These are phyloP conservation scores for Channa maculata DNA, from an alignment of 2,113 vertebrate species.

Conservation along the genomic window DNA sequence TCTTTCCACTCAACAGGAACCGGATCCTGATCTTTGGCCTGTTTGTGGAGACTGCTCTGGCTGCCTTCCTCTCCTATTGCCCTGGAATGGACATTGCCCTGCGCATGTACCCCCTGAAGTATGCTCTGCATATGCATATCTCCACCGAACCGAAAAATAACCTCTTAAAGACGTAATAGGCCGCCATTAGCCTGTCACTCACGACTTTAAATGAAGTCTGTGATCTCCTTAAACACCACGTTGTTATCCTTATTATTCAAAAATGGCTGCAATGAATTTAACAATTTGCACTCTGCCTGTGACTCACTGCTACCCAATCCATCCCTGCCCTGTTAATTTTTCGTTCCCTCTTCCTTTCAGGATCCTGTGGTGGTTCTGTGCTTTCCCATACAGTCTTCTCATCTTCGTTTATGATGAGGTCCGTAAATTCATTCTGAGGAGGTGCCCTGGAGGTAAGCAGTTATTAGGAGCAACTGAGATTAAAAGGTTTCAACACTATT, in stretches of 20 bases:
- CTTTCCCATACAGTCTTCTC: slow-evolving; percentile 84
- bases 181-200: slow-evolving; percentile 62
- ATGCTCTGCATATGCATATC: slow-evolving; percentile 59
- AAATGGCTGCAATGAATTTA: slow-evolving; percentile 55
- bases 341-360: slow-evolving; percentile 50
- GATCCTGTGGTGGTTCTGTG: slow-evolving; percentile 85
- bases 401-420: slow-evolving; percentile 88
- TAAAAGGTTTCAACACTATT: slow-evolving; percentile 54
- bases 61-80: slow-evolving; percentile 86
- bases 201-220: slow-evolving; percentile 60
- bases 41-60: slow-evolving; percentile 84
- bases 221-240: slow-evolving; percentile 52
- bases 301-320: slow-evolving; percentile 31
- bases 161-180: slow-evolving; percentile 57
- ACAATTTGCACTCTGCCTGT: slow-evolving; percentile 39
- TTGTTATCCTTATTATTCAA: slow-evolving; percentile 57
- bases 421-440: slow-evolving; percentile 84
- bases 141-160: slow-evolving; percentile 61
- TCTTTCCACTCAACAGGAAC: slow-evolving; percentile 72
- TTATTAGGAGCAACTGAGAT: slow-evolving; percentile 43
- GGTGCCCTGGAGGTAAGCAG: slow-evolving; percentile 82
- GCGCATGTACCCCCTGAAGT: slow-evolving; percentile 87
- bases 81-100: slow-evolving; percentile 86
- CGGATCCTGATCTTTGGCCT: slow-evolving; percentile 85
- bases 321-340: slow-evolving; percentile 4